Conservation (phyloP, 2,113 vertebrate genomes). For the Naja naja region DNA sequence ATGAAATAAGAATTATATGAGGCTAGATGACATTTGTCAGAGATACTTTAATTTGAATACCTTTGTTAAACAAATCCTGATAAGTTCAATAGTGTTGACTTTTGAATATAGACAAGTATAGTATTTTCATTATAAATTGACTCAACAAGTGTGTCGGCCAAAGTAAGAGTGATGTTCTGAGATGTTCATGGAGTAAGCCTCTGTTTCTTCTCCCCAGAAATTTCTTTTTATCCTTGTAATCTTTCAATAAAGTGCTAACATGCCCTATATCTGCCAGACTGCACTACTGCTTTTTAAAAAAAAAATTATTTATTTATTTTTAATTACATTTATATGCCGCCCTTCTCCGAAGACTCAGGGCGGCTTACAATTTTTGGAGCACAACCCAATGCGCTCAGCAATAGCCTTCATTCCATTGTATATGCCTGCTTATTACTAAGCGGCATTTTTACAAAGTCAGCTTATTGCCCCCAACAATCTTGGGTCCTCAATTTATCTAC, state of each 20-base stretch:
- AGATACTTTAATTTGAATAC: background rate
- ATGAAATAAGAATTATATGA: background rate
- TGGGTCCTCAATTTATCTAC: too few relatives aligned
- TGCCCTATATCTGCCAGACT: background rate
- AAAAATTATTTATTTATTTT: too few relatives aligned
- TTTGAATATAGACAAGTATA: background rate
- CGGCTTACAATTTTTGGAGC: too few relatives aligned
- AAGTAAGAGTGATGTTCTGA: background rate
- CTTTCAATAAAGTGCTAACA: background rate
- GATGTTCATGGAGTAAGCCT: background rate
- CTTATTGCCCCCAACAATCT: too few relatives aligned
- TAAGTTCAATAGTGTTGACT: background rate
- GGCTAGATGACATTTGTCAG: background rate
- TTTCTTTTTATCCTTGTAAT: background rate
- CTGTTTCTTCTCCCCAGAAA: background rate
- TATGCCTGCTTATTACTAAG: too few relatives aligned
- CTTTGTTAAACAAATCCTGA: background rate
- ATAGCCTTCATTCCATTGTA: too few relatives aligned
- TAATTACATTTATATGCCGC: too few relatives aligned
- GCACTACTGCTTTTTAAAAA: background rate
- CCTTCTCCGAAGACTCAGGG: too few relatives aligned
- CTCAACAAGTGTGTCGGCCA: background rate
- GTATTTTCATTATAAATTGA: background rate
- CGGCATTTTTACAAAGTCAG: too few relatives aligned
- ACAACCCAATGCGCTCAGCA: too few relatives aligned